Base-by-base conservation (phyloP, 2,797 vertebrate species). In the Phataginus tricuspis region DNA sequence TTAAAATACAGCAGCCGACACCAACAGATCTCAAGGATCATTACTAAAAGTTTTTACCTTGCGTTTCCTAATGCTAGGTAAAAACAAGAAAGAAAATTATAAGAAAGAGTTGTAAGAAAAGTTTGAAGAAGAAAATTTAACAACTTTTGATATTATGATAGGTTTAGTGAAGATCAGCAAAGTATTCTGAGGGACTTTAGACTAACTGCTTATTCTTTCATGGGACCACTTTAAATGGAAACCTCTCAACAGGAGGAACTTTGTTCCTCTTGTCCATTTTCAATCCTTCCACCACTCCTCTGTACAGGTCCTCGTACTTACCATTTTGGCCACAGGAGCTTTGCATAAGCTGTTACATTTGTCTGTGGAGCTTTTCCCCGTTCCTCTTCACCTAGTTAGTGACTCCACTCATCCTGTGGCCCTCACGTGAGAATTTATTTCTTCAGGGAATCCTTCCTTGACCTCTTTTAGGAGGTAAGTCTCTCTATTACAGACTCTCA, bases 21-120 rank as follows among this genome's bases (percentile, higher is more conserved):
- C 94, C 95, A 89, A 97, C 68, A 97, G 95, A 91, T 97, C 97
- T 96, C 89, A 98, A 94, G 97, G 96, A 98, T 93, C 95, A 87
- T 96, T 95, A 96, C 93, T 97, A 90, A 49, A 80, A 97, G 95
- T 19, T 97, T 98, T 98, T 98, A 95, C 95, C 93, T 97, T 95
- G 96, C 91, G 95, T 98, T 98, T 98, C 95, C 93, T 97, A 97
- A 98, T 93, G 98, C 94, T 91, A 98, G 97, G 92, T 96, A 98
- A 97, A 98, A 97, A 98, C 82, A 97, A 98, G 91, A 98, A 97
- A 96, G 93, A 78, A 94, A 90, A 87, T 42, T 92, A 66, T 91
- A 90, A 82, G 13, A 78, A 93, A 89, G n/a, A 93, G 69, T 74
- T 94, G 21, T 92, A 85, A 94, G 51, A 85, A 84, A 93, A 95